These are phyloP conservation scores for Galagoides demidoff DNA, from an alignment of 2,797 vertebrate species.

Conservation along the genomic window DNA sequence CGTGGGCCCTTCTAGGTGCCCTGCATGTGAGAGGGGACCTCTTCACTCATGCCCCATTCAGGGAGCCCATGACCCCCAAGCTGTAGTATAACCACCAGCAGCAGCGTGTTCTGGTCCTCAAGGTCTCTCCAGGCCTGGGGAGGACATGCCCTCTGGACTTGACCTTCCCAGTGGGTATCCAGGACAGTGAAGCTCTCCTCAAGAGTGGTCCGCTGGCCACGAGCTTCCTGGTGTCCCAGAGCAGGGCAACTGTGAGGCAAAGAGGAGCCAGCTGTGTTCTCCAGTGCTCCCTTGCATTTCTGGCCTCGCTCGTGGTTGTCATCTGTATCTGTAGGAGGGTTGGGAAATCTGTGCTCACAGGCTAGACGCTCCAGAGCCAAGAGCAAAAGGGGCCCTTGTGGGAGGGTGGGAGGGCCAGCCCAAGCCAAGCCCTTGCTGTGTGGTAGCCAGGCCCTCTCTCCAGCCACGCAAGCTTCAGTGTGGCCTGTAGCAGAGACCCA, in stretches of 20 bases:
- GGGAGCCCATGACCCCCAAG: fast-evolving
- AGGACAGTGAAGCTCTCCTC: not conserved
- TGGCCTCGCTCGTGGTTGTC: too few species aligned
- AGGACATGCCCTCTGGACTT: not conserved
- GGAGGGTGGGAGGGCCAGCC: not conserved
- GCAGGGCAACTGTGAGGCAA: fast-evolving
- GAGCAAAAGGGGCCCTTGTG: not conserved
- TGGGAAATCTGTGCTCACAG: not conserved
- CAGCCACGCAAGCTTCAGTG: fast-evolving
- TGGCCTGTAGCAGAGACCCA: not conserved
- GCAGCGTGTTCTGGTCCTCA: not conserved
- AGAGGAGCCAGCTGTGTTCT: too few species aligned
- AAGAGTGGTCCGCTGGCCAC: fast-evolving
- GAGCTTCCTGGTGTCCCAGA: not conserved
- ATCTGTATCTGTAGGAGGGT: not conserved
- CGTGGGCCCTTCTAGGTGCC: not conserved
- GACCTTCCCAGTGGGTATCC: not conserved
- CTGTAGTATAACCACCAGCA: fast-evolving
- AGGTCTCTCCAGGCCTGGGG: not conserved
- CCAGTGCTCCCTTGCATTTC: too few species aligned
- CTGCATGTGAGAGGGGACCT: not conserved
- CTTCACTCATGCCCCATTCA: not conserved
- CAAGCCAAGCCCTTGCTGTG: too few species aligned
- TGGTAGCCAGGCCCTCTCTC: not conserved
- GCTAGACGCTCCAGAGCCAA: too few species aligned